Conservation (phyloP, 1,140 invertebrate genomes). For the Pseudobourletiella spinata region DNA sequence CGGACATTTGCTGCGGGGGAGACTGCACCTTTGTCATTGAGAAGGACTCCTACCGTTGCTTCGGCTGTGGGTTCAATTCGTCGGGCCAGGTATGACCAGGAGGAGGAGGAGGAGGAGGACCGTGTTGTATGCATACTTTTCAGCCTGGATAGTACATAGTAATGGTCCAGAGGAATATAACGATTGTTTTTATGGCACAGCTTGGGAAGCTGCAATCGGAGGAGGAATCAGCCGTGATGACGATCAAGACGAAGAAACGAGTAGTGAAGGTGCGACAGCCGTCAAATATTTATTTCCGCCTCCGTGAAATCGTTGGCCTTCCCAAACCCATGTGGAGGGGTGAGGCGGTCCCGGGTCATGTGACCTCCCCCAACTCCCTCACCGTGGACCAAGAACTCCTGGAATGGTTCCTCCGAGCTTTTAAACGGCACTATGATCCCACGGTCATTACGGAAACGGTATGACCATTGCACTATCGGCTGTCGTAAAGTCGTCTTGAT, state of each 20-base stretch:
- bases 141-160: too few relatives aligned
- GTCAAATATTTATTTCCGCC: slow-evolving; percentile 31
- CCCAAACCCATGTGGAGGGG: slow-evolving; percentile 18
- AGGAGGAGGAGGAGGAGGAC: too few relatives aligned
- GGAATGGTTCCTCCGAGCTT: slow-evolving; percentile 30
- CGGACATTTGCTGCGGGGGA: slow-evolving; percentile 27
- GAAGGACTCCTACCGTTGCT: slow-evolving; percentile 21
- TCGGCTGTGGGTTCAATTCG: slow-evolving; percentile 35
- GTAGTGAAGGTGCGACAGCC: slow-evolving; percentile 34
- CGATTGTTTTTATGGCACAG: neutral
- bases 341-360: slow-evolving; percentile 3
- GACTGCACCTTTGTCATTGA: slow-evolving; percentile 35
- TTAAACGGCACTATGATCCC: slow-evolving; percentile 21
- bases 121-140: too few relatives aligned
- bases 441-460: slow-evolving; percentile 15
- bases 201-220: slow-evolving; percentile 32
- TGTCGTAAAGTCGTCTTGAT: too few relatives aligned
- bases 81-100: slow-evolving; percentile 29
- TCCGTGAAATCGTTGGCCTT: slow-evolving; percentile 30
- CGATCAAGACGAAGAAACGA: slow-evolving; percentile 34
- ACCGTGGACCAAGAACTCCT: slow-evolving; percentile 25
- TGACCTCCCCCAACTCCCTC: slow-evolving; percentile 10
- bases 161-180: too few relatives aligned
- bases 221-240: slow-evolving; percentile 31
- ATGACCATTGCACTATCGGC: neutral